phyloP scores from a whole-genome alignment of 2,888 invertebrate species.

The Chloroclystis v-ata region DNA sequence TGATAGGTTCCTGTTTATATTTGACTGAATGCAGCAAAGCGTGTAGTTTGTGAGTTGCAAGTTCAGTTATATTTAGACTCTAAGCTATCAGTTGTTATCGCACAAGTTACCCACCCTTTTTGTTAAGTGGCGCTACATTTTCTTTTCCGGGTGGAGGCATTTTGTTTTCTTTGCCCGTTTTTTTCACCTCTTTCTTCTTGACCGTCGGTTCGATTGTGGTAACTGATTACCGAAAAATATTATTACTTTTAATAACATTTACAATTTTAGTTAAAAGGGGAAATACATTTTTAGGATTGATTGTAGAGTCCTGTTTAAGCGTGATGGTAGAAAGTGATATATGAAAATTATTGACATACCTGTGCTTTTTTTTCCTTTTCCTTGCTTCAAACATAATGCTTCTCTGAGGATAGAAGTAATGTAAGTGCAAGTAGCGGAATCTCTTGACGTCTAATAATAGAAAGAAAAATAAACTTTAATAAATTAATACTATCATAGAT shows the following conservation, averaged over 20 bases:
- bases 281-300: no score
- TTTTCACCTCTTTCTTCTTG: slow-evolving; percentile 68
- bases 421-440: slow-evolving; percentile 72
- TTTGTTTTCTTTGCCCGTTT: slow-evolving; percentile 65
- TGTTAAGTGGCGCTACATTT: slow-evolving; percentile 55
- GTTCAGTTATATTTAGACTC: background rate
- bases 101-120: slow-evolving; percentile 65
- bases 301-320: no score
- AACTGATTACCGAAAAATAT: slow-evolving; percentile 43
- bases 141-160: slow-evolving; percentile 57
- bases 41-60: background rate
- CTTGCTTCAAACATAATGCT: slow-evolving; percentile 77
- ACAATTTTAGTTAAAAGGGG: no score
- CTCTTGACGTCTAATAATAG: slow-evolving; percentile 67
- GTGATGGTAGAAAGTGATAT: no score
- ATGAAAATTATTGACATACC: slow-evolving; percentile 38
- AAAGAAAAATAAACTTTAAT: background rate
- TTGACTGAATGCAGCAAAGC: slow-evolving; percentile 22
- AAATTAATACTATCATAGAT: background rate
- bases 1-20: slow-evolving; percentile 13
- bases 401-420: slow-evolving; percentile 79
- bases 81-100: slow-evolving; percentile 19
- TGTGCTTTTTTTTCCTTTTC: slow-evolving; percentile 71
- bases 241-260: no score
- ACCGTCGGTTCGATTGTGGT: slow-evolving; percentile 49